Base-by-base conservation (phyloP, 2,797 vertebrate genomes). In the Pseudochromis fuscus region DNA sequence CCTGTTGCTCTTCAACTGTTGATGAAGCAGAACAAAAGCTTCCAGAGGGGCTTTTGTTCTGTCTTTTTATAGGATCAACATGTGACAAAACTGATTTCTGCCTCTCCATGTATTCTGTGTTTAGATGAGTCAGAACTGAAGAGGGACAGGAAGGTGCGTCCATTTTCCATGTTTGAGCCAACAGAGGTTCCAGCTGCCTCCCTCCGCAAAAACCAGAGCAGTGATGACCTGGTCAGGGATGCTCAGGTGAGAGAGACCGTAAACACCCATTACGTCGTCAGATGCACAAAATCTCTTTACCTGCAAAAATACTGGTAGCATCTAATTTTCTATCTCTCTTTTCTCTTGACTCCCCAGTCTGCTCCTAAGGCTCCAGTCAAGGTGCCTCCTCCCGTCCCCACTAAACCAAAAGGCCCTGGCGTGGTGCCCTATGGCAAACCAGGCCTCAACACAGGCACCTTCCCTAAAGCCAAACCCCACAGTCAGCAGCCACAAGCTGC, bases 161-260 rank as follows among this genome's bases (percentile, higher is more conserved):
- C 97, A 0, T 94, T 95, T 74, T 99, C 98, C 0, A 98, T 99
- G 98, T 96, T 98, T 63, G 97, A 98, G 81, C 90, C 96, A 0
- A 93, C 94, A 0, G 97, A 97, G 16, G 77, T 75, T 8, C 82
- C 92, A 4, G 60, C 95, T 1, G 88, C 95, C 27, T 85, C 92
- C 0, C 92, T 99, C 62, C 93, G 96, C 59, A 99, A 98, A 67
- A 99, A 99, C 90, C 98, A 98, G 94, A 99, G 97, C 92, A 99
- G 96, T 0, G 98, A 99, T 72, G 97, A 99, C 79, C 95, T 99
- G 44, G 89, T 97, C 61, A 87, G 95, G 63, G 98, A 98, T 25
- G 93, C 94, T 30, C 96, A 97, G 96, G 98, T 98, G 77, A 68
- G 72, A 69, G 1, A 2, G 3, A 58, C 60, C 1, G 1, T 33